Conservation (phyloP, 2,888 invertebrate genomes). For the Lottia scabra region DNA sequence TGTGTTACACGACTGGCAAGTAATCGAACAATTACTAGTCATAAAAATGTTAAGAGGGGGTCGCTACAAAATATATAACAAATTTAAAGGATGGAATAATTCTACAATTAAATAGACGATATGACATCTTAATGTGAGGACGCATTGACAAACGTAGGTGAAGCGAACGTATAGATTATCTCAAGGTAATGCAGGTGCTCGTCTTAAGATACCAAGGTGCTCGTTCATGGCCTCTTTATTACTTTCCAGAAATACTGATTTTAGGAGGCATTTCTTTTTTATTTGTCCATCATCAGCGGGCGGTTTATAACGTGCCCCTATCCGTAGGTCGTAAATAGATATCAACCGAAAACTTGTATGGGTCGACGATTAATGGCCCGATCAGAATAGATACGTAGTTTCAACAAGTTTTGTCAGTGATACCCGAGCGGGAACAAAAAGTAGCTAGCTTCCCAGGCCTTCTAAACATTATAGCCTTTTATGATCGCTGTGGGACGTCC, state of each 20-base stretch:
- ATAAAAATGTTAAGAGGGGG: not conserved
- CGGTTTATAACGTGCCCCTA: not conserved
- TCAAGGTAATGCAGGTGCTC: not conserved
- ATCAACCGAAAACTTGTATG: not conserved
- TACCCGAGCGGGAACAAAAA: constrained; percentile 13
- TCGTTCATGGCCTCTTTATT: too few species aligned
- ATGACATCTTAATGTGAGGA: not conserved
- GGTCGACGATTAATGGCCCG: constrained; percentile 14
- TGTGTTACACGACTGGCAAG: not conserved
- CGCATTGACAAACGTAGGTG: not conserved
- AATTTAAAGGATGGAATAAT: not conserved
- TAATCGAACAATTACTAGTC: not conserved
- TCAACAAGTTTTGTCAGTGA: constrained; percentile 16
- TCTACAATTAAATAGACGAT: not conserved
- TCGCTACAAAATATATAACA: not conserved
- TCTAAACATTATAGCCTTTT: constrained; percentile 9
- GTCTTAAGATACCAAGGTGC: not conserved
- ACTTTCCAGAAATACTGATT: too few species aligned
- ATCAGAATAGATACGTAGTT: constrained; percentile 17
- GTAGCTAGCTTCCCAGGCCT: constrained; percentile 10
- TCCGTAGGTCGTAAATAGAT: too few species aligned
- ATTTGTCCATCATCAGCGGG: not conserved
- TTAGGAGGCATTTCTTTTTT: not conserved
- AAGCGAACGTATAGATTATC: not conserved
- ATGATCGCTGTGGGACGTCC: constrained; percentile 7